Evolutionary conservation across 2,888 invertebrate genomes (phyloP).

Genomic region (Notodonta dromedarius): DNA sequence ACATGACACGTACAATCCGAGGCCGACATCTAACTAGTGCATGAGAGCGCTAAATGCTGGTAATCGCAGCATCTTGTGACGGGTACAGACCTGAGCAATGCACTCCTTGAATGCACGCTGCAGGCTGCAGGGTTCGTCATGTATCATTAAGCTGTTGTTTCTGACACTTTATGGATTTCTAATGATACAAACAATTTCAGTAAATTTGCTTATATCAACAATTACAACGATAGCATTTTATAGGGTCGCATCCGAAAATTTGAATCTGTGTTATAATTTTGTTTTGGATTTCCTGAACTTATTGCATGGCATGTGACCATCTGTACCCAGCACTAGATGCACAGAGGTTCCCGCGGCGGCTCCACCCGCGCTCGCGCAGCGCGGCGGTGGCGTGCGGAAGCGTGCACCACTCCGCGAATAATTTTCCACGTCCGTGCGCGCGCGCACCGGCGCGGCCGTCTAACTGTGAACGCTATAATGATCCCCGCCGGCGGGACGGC

Average conservation of each 20-base stretch:
- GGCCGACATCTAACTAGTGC: slow-evolving; percentile 3
- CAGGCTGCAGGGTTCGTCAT: too few relatives aligned
- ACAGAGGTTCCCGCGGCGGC: slow-evolving; percentile 3
- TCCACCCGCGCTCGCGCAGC: neutral
- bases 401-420: slow-evolving; percentile 55
- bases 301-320: neutral
- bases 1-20: slow-evolving; percentile 2
- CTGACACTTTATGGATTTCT: too few relatives aligned
- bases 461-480: slow-evolving; percentile 66
- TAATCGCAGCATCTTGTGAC: neutral
- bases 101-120: neutral
- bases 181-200: too few relatives aligned
- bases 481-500: slow-evolving; percentile 41
- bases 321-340: slow-evolving; percentile 3
- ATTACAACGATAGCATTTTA: too few relatives aligned
- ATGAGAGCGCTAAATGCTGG: slow-evolving; percentile 1
- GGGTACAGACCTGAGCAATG: neutral
- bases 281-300: too few relatives aligned
- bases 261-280: too few relatives aligned
- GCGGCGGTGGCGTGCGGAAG: slow-evolving; percentile 48
- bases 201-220: too few relatives aligned
- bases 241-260: too few relatives aligned
- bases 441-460: slow-evolving; percentile 41
- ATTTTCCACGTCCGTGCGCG: slow-evolving; percentile 72
- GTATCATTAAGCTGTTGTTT: too few relatives aligned